Evolutionary conservation across 35 echinoderm and acorn worm species (phyloP).

Genomic region (Amphiura filiformis): DNA sequence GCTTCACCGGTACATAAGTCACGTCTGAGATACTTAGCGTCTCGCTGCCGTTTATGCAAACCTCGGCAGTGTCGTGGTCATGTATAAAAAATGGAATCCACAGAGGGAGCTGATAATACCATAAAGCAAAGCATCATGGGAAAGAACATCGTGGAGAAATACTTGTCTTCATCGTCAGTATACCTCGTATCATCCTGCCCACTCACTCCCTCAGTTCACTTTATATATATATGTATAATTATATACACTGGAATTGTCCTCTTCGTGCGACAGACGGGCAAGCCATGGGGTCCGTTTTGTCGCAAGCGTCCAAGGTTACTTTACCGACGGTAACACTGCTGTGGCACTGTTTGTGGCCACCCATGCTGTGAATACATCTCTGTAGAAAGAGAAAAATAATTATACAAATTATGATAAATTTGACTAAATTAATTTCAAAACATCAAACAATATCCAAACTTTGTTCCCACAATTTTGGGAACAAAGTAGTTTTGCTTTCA

Average conservation of each 20-base stretch:
- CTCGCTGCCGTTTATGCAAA: neutral
- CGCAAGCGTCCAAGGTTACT: conserved; percentile 37
- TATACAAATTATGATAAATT: too few species aligned
- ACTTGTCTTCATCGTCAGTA: neutral
- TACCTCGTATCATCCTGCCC: neutral
- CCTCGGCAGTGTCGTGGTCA: neutral
- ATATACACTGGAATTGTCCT: neutral
- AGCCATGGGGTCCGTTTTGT: too few species aligned
- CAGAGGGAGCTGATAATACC: neutral
- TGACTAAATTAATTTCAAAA: too few species aligned
- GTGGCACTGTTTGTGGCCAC: conserved; percentile 50
- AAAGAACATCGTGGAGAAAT: neutral
- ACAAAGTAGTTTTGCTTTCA: too few species aligned
- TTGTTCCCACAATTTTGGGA: too few species aligned
- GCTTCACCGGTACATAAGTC: neutral
- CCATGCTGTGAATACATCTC: conserved; percentile 73
- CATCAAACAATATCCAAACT: too few species aligned
- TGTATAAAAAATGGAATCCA: neutral
- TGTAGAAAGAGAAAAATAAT: conserved; percentile 29
- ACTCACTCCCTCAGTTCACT: neutral
- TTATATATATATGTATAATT: conserved; percentile 11
- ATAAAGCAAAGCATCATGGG: neutral
- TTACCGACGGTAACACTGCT: conserved; percentile 47
- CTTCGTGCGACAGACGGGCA: too few species aligned
- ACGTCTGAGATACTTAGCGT: neutral